Percentiles rank a stretch among this genome's conserved stretches.
These are phyloP conservation scores for Microctonus brassicae DNA, from an alignment of 2,888 invertebrate species.

Conservation along the genomic window DNA sequence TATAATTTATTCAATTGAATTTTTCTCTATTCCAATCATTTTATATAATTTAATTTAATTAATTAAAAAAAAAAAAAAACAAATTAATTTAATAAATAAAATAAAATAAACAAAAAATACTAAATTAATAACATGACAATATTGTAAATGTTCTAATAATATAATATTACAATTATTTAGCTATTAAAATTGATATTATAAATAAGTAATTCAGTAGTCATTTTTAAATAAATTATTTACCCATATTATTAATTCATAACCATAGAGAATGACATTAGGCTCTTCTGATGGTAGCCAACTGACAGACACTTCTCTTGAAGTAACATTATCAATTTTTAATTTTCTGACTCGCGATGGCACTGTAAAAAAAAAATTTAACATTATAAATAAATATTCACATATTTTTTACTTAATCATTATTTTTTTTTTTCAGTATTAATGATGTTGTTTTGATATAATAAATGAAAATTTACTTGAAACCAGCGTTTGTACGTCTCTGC, in stretches of 20 bases:
- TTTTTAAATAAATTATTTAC: slow-evolving; percentile 39
- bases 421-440: not conserved
- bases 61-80: too few species aligned
- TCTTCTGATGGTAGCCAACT: slow-evolving; percentile 49
- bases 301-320: slow-evolving; percentile 13
- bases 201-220: not conserved
- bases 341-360: slow-evolving; percentile 44
- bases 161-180: too few species aligned
- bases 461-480: slow-evolving; percentile 46
- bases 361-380: slow-evolving; percentile 31
- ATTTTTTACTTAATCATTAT: not conserved
- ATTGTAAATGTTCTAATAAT: too few species aligned
- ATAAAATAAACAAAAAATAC: too few species aligned
- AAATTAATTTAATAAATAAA: too few species aligned
- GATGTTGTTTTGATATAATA: slow-evolving; percentile 1
- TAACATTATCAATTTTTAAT: not conserved
- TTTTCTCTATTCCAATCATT: too few species aligned
- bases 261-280: slow-evolving; percentile 42
- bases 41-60: too few species aligned
- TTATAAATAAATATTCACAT: not conserved
- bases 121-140: too few species aligned
- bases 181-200: too few species aligned
- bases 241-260: slow-evolving; percentile 45
- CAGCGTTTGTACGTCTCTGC: slow-evolving; percentile 39
- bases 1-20: too few species aligned